These are phyloP conservation scores for Diachrysia chrysitis DNA, from an alignment of 2,888 invertebrate species.

Conservation along the genomic window DNA sequence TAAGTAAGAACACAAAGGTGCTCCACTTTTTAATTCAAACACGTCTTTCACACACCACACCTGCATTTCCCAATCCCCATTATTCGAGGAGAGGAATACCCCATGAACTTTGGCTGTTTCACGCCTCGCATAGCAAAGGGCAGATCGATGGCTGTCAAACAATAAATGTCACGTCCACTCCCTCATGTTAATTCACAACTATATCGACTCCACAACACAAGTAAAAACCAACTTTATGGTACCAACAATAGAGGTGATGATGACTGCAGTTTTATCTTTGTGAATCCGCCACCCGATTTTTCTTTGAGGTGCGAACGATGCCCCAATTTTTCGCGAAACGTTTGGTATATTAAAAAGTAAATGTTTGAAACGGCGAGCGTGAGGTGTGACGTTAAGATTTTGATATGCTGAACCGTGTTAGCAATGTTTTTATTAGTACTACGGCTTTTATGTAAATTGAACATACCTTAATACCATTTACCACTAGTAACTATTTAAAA, in stretches of 20 bases:
- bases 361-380: constrained; percentile 57
- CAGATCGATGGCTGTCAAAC: constrained; percentile 89
- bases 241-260: constrained; percentile 45
- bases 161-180: constrained; percentile 89
- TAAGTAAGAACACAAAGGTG: constrained; percentile 51
- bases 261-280: constrained; percentile 55
- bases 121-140: constrained; percentile 87
- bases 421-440: background rate
- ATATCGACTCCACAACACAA: constrained; percentile 31
- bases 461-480: no score
- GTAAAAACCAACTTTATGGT: constrained; percentile 56
- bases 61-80: constrained; percentile 59
- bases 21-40: constrained; percentile 56
- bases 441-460: background rate
- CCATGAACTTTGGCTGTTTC: constrained; percentile 81
- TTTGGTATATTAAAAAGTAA: constrained; percentile 78
- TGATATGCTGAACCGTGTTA: constrained; percentile 26
- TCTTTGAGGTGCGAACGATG: constrained; percentile 86
- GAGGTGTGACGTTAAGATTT: constrained; percentile 54
- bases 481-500: background rate
- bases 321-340: constrained; percentile 82
- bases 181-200: constrained; percentile 78
- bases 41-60: constrained; percentile 59
- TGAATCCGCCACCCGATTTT: constrained; percentile 76
- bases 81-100: constrained; percentile 62